These are phyloP conservation scores for Dicyrtomina minuta DNA, from an alignment of 2,888 invertebrate genomes.

Conservation along the genomic window DNA sequence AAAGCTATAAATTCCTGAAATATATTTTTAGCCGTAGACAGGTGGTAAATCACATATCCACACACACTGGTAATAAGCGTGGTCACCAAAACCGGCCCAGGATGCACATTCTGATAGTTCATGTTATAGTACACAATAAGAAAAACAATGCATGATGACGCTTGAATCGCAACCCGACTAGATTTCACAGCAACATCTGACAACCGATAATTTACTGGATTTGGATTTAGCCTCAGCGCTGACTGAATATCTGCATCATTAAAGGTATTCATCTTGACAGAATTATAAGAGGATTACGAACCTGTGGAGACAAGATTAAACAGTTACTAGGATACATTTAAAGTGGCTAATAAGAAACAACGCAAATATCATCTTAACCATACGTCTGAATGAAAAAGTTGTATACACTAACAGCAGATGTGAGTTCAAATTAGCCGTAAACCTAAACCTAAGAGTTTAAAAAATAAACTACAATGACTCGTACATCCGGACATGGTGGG, in stretches of 20 bases:
- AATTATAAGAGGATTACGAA: too few species aligned
- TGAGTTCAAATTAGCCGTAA: too few species aligned
- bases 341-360: too few species aligned
- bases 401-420: too few species aligned
- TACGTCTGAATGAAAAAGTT: too few species aligned
- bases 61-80: constrained; percentile 31
- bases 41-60: constrained; percentile 44
- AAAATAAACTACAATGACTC: too few species aligned
- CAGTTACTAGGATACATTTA: too few species aligned
- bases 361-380: too few species aligned
- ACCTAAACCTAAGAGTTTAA: too few species aligned
- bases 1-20: not conserved
- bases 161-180: constrained; percentile 41
- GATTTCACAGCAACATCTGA: constrained; percentile 39
- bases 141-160: constrained; percentile 44
- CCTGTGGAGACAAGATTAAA: too few species aligned
- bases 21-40: constrained; percentile 32
- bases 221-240: constrained; percentile 41
- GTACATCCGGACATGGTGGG: too few species aligned
- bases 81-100: constrained; percentile 20
- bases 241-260: constrained; percentile 28
- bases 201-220: constrained; percentile 39
- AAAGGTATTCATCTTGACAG: constrained; percentile 19
- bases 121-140: constrained; percentile 49
- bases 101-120: constrained; percentile 35